phyloP scores from a whole-genome alignment of 2,888 invertebrate species.

The Aradus depressus region DNA sequence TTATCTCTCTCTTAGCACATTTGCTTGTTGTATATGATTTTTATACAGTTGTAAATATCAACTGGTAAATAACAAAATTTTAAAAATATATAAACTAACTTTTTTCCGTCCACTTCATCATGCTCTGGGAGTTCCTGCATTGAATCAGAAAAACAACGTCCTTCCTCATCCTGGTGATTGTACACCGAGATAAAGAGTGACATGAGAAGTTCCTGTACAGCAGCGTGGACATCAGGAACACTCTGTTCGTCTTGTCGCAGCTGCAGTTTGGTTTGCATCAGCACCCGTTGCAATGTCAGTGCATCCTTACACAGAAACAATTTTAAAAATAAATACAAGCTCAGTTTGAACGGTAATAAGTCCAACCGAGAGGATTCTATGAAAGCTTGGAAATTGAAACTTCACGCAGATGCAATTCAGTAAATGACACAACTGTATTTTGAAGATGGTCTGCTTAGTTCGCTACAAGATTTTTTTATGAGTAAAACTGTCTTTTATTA shows the following conservation, averaged over 20 bases:
- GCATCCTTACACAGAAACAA: slow-evolving; percentile 65
- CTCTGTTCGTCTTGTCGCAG: slow-evolving; percentile 73
- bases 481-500: slow-evolving; percentile 32
- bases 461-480: too few relatives aligned
- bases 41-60: too few relatives aligned
- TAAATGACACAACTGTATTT: too few relatives aligned
- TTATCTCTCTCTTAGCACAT: too few relatives aligned
- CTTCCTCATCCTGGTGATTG: slow-evolving; percentile 94
- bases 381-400: too few relatives aligned
- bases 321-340: background rate
- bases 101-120: slow-evolving; percentile 59
- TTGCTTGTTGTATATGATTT: too few relatives aligned
- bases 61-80: slow-evolving; percentile 1
- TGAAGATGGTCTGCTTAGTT: too few relatives aligned
- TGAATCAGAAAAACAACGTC: slow-evolving; percentile 91
- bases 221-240: slow-evolving; percentile 78
- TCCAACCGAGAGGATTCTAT: too few relatives aligned
- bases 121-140: slow-evolving; percentile 87
- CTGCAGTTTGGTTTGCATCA: slow-evolving; percentile 82
- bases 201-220: slow-evolving; percentile 81
- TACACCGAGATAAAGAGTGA: slow-evolving; percentile 87
- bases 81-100: slow-evolving; percentile 39
- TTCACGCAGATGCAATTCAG: too few relatives aligned
- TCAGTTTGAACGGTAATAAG: background rate
- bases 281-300: slow-evolving; percentile 78